Evolutionary conservation across 2,113 vertebrate genomes (phyloP).

Genomic region (Empidonax alnorum): DNA sequence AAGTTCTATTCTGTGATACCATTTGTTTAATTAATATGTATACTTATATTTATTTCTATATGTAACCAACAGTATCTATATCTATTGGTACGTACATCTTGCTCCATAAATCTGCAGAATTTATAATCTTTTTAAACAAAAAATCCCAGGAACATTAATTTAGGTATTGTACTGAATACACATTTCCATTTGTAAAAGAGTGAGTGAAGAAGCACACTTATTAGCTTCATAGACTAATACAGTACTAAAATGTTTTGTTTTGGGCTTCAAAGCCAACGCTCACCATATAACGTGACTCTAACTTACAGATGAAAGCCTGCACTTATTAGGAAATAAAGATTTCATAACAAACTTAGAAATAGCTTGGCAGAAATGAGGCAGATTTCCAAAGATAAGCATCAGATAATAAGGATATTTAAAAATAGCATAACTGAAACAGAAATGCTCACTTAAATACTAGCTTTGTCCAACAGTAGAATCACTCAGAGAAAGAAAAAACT

Average conservation of each 20-base stretch:
- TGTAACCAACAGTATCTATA: neutral
- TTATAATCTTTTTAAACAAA: neutral
- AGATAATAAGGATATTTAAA: neutral
- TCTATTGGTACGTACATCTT: neutral
- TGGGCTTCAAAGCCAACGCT: neutral
- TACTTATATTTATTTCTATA: neutral
- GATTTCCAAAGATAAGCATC: neutral
- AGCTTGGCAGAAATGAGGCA: neutral
- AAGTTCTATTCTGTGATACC: neutral
- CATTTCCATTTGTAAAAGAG: neutral
- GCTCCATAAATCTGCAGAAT: neutral
- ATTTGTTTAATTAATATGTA: neutral
- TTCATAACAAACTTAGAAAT: neutral
- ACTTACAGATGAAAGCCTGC: neutral
- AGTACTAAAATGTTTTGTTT: neutral
- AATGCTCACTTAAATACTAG: neutral
- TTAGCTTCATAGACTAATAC: accelerated
- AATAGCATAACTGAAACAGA: neutral
- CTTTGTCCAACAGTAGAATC: neutral
- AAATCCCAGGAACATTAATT: accelerated
- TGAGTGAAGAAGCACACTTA: neutral
- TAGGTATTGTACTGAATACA: neutral
- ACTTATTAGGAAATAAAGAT: neutral
- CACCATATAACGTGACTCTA: neutral
- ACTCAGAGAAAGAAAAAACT: neutral